A percentile compares a stretch with the other conserved stretches of the same genome.
phyloP scores from a whole-genome alignment of 2,797 vertebrate genomes.

The Pseudomugil tenellus region DNA sequence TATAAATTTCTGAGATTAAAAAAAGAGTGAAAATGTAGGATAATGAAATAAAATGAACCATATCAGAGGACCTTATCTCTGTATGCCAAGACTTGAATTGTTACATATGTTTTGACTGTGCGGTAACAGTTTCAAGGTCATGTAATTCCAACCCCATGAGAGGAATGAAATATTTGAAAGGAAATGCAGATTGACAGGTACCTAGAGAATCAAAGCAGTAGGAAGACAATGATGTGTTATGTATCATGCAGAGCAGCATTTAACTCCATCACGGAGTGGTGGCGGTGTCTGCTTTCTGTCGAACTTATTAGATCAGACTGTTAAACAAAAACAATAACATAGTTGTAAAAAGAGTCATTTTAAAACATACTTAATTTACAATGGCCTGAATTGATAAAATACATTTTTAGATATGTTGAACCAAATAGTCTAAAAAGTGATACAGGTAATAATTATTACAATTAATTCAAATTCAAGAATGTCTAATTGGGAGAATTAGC shows the following conservation, averaged over 20 bases:
- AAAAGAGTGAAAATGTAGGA: constrained; percentile 13
- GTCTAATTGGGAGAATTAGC: background rate
- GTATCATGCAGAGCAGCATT: constrained; percentile 43
- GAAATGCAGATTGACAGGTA: constrained; percentile 70
- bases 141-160: constrained; percentile 22
- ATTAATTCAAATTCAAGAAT: background rate
- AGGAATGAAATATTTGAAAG: constrained; percentile 52
- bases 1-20: constrained; percentile 69
- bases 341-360: background rate
- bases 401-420: background rate
- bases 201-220: constrained; percentile 55
- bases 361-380: background rate
- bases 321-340: constrained; percentile 11
- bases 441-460: background rate
- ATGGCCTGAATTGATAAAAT: too few species aligned
- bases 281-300: constrained; percentile 31
- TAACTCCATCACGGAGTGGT: constrained; percentile 12
- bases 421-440: background rate
- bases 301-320: constrained; percentile 20
- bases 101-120: constrained; percentile 42
- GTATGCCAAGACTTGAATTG: constrained; percentile 56
- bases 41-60: constrained; percentile 70
- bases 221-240: constrained; percentile 63
- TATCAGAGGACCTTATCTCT: constrained; percentile 56
- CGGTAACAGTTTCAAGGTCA: constrained; percentile 51